Conservation (phyloP, 35 echinoderm and acorn worm species). For the Lytechinus variegatus region DNA sequence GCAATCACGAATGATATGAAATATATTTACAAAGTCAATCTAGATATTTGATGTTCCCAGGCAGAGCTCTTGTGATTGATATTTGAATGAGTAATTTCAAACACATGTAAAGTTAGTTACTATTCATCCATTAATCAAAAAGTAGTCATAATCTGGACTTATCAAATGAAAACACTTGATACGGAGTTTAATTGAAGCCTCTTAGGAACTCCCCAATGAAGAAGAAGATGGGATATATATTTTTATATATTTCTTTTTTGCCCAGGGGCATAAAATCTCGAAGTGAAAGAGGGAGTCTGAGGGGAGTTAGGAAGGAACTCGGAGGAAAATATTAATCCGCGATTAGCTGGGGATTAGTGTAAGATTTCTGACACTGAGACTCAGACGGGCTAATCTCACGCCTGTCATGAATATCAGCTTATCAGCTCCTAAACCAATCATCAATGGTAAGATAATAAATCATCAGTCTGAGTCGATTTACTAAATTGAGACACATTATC, state of each 20-base stretch:
- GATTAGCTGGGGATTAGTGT: constrained; percentile 30
- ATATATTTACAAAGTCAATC: too few relatives aligned
- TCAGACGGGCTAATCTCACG: constrained; percentile 14
- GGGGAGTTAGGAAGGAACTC: background rate
- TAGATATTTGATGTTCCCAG: background rate
- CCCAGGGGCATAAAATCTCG: background rate
- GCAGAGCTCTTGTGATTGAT: background rate
- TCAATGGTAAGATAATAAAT: background rate
- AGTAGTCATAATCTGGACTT: background rate
- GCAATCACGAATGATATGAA: too few relatives aligned
- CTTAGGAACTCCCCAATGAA: background rate
- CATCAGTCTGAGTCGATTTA: background rate
- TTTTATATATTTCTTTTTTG: too few relatives aligned
- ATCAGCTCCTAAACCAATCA: background rate
- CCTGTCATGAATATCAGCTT: constrained; percentile 15
- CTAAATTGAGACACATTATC: constrained; percentile 5
- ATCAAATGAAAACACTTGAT: constrained; percentile 11
- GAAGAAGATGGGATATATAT: background rate
- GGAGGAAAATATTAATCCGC: constrained; percentile 36
- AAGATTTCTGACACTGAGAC: constrained; percentile 30
- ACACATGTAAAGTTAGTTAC: background rate
- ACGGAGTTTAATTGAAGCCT: background rate
- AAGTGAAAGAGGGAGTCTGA: background rate
- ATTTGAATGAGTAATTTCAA: background rate
- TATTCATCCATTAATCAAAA: background rate